Percentiles rank a stretch among this genome's conserved stretches.
phyloP scores from a whole-genome alignment of 1,140 invertebrate genomes.

The Drosophila micromelanica region DNA sequence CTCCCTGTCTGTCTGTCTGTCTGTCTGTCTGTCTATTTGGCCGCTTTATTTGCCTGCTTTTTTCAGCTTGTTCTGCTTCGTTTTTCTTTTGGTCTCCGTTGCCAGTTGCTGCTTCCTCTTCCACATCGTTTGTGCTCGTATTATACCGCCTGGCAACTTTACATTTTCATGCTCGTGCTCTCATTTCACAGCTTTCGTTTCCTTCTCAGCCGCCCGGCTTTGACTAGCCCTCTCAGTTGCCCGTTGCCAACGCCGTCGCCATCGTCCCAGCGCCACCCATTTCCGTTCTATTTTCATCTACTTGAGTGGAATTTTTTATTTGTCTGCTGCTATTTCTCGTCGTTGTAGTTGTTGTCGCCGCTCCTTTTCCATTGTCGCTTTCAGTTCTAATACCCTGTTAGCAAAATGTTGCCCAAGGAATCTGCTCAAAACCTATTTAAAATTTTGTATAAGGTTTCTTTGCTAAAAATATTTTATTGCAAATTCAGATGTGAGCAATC shows the following conservation, averaged over 20 bases:
- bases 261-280: constrained; percentile 45
- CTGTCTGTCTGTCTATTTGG: constrained; percentile 39
- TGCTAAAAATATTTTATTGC: no score
- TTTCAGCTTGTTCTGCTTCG: constrained; percentile 54
- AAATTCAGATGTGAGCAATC: no score
- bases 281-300: constrained; percentile 73
- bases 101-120: constrained; percentile 12
- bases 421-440: neutral
- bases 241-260: neutral
- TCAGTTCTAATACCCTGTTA: constrained; percentile 25
- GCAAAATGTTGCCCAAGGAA: neutral
- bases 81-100: constrained; percentile 18
- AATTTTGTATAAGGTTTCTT: no score
- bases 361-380: constrained; percentile 19
- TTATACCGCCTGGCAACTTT: constrained; percentile 60
- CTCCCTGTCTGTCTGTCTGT: constrained; percentile 8
- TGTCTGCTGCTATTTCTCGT: constrained; percentile 51
- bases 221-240: neutral
- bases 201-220: constrained; percentile 29
- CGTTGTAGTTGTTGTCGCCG: constrained; percentile 13
- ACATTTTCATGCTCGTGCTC: constrained; percentile 73
- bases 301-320: constrained; percentile 80
- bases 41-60: constrained; percentile 44
- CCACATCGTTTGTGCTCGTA: constrained; percentile 12
- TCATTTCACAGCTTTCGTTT: constrained; percentile 48